phyloP scores from a whole-genome alignment of 2,797 vertebrate species.

The Lepilemur septentrionalis region DNA sequence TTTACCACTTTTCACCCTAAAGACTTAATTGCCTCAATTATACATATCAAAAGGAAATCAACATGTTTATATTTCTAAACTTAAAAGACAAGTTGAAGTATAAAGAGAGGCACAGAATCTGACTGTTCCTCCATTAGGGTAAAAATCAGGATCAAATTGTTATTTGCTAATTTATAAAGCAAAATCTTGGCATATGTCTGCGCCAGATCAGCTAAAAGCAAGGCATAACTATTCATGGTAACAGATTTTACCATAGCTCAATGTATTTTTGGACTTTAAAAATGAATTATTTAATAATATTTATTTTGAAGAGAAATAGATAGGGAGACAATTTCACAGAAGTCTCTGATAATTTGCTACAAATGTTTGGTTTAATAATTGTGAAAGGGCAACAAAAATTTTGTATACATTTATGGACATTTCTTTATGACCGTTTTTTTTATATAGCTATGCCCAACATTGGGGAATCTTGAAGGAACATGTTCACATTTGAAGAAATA shows the following conservation, averaged over 20 bases:
- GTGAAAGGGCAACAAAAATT: not conserved
- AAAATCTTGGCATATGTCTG: not conserved
- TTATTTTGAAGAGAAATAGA: conserved; percentile 19
- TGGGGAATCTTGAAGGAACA: not conserved
- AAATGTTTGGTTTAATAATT: not conserved
- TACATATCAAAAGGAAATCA: not conserved
- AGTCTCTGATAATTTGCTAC: not conserved
- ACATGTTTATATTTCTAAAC: not conserved
- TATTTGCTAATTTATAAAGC: not conserved
- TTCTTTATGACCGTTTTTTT: not conserved
- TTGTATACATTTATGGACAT: not conserved
- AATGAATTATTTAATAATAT: not conserved
- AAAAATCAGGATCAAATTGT: not conserved
- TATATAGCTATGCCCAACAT: not conserved
- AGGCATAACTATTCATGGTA: not conserved
- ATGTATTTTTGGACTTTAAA: not conserved
- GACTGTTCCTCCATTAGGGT: not conserved
- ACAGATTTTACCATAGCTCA: not conserved
- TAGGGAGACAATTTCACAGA: not conserved
- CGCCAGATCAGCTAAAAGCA: not conserved
- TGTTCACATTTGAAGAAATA: not conserved
- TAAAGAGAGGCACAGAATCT: not conserved
- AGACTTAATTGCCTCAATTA: not conserved
- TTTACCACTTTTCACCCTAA: not conserved
- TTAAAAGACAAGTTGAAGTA: not conserved